Evolutionary conservation across 2,888 invertebrate species (phyloP).

Genomic region (Aethes cnicana): DNA sequence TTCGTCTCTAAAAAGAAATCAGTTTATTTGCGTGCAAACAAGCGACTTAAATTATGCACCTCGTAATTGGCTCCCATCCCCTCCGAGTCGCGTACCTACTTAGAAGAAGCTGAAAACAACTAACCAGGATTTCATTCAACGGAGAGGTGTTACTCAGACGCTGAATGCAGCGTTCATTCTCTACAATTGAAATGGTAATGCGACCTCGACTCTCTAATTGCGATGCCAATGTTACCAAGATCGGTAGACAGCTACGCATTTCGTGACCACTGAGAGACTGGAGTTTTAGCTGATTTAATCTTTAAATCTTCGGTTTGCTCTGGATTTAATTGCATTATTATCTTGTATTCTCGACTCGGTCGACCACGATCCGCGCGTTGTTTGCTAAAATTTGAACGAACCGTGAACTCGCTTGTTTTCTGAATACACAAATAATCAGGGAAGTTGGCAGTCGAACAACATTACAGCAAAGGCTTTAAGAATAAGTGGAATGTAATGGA

Average conservation of each 20-base stretch:
- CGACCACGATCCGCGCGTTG: conserved; percentile 32
- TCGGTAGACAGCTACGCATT: conserved; percentile 28
- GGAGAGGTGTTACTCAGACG: conserved; percentile 46
- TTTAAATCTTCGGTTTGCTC: background rate
- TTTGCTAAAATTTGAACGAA: conserved; percentile 37
- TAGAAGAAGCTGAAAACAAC: conserved; percentile 51
- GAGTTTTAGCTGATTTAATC: background rate
- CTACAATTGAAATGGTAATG: conserved; percentile 76
- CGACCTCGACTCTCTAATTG: conserved; percentile 61
- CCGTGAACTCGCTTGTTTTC: conserved; percentile 28
- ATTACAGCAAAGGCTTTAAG: background rate
- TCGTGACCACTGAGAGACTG: conserved; percentile 7
- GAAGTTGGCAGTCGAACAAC: conserved; percentile 5
- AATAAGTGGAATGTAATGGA: background rate
- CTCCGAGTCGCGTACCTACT: conserved; percentile 31
- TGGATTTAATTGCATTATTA: background rate
- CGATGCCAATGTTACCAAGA: conserved; percentile 63
- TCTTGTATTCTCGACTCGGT: background rate
- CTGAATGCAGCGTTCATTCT: conserved; percentile 52
- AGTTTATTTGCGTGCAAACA: conserved; percentile 30
- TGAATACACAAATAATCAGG: conserved; percentile 24
- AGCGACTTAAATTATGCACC: conserved; percentile 29
- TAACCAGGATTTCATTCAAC: conserved; percentile 48
- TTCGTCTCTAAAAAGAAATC: conserved; percentile 16
- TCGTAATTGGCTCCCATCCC: conserved; percentile 45